These are phyloP conservation scores for Oreochromis mossambicus DNA, from an alignment of 2,797 vertebrate species.

Conservation along the genomic window DNA sequence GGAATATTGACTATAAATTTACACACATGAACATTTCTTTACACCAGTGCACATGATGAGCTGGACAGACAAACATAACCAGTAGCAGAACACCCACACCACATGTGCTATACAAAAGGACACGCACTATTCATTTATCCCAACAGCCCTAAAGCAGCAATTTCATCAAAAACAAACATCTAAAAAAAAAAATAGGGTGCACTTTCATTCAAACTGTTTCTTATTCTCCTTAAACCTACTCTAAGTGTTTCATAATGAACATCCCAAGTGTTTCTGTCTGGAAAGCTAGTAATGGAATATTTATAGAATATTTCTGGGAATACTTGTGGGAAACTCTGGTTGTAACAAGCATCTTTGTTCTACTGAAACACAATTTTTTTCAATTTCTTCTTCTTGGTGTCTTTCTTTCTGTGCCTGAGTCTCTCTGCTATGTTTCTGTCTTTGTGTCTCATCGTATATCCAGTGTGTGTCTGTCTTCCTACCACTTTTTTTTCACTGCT, in stretches of 20 bases:
- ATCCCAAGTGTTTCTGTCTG: conserved; percentile 49
- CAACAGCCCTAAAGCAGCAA: conserved; percentile 7
- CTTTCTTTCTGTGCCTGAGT: not conserved
- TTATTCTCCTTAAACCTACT: conserved; percentile 40
- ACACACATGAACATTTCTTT: not conserved
- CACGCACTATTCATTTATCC: not conserved
- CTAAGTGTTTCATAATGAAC: conserved; percentile 53
- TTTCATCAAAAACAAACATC: conserved; percentile 33
- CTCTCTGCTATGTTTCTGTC: not conserved
- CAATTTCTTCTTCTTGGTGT: not conserved
- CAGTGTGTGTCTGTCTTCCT: not conserved
- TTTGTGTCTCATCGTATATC: conserved; percentile 6
- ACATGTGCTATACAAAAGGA: not conserved
- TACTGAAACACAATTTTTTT: conserved; percentile 22
- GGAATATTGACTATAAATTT: not conserved
- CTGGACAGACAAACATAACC: not conserved
- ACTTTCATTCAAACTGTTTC: conserved; percentile 42
- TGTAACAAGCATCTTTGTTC: conserved; percentile 53
- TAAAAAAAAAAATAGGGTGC: conserved; percentile 42
- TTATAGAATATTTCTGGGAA: conserved; percentile 60
- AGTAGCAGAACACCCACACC: not conserved
- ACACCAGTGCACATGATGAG: not conserved
- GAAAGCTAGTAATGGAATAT: conserved; percentile 62
- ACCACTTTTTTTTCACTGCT: not conserved
- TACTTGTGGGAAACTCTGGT: conserved; percentile 47